These are phyloP conservation scores for Lagodon rhomboides DNA, from an alignment of 2,797 vertebrate species.

Conservation along the genomic window DNA sequence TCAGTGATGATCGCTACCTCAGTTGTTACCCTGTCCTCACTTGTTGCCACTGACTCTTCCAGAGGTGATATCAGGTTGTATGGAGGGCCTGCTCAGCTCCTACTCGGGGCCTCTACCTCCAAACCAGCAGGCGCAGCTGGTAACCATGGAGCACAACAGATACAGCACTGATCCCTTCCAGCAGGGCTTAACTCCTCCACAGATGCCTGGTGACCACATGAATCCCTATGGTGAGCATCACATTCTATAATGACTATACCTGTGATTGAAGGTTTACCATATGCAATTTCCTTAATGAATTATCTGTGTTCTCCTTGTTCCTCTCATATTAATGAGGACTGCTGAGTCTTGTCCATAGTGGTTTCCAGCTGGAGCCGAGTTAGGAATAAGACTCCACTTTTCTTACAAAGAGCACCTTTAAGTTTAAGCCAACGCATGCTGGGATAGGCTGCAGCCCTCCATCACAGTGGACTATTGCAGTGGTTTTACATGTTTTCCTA, in stretches of 20 bases:
- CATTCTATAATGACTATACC: background rate
- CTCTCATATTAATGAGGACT: background rate
- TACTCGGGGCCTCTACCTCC: constrained; percentile 88
- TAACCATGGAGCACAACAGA: constrained; percentile 90
- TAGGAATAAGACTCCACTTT: too few relatives aligned
- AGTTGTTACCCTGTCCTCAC: background rate
- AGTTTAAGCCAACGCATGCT: background rate
- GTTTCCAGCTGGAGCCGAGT: background rate
- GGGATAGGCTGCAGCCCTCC: background rate
- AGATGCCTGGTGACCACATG: constrained; percentile 99
- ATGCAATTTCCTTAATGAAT: background rate
- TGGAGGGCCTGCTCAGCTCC: constrained; percentile 94
- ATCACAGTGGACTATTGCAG: background rate
- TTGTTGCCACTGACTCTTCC: constrained; percentile 12
- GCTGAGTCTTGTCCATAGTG: background rate
- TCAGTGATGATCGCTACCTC: too few relatives aligned
- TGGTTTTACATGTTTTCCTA: background rate
- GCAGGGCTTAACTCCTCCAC: constrained; percentile 95
- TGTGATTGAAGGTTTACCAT: background rate
- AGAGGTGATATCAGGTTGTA: constrained; percentile 87
- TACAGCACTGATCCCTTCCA: constrained; percentile 93
- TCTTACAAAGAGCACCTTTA: too few relatives aligned
- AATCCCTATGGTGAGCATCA: constrained; percentile 92
- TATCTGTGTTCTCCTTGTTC: background rate
- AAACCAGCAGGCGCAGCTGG: constrained; percentile 88